Conservation (phyloP, 2,113 vertebrate species). For the Sprattus sprattus region DNA sequence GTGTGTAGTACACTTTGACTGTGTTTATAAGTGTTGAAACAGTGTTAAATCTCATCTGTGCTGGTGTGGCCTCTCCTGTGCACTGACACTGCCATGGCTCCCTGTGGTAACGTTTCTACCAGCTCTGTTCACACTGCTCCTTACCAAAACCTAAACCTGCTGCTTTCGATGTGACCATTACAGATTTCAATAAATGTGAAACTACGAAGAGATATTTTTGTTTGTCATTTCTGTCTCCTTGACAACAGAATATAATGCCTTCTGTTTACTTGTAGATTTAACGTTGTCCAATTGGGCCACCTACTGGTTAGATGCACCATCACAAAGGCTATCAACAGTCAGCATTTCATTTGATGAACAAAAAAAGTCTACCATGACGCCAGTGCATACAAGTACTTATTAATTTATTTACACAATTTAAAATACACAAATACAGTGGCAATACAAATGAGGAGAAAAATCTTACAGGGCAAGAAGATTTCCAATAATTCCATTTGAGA, state of each 20-base stretch:
- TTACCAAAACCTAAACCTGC: not conserved
- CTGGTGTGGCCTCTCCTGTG: not conserved
- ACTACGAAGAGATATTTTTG: not conserved
- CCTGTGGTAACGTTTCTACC: not conserved
- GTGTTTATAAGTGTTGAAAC: not conserved
- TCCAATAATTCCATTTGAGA: conserved; percentile 69
- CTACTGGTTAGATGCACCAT: not conserved
- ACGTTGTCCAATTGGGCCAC: not conserved
- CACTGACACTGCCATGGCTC: not conserved
- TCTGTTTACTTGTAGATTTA: not conserved
- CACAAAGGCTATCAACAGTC: not conserved
- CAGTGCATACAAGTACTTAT: conserved; percentile 76
- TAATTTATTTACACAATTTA: conserved; percentile 95
- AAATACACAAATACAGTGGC: conserved; percentile 88
- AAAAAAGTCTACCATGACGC: not conserved
- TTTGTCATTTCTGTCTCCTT: not conserved
- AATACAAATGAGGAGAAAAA: conserved; percentile 78
- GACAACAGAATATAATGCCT: not conserved
- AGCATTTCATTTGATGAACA: not conserved
- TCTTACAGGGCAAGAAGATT: conserved; percentile 59
- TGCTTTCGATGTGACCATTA: not conserved
- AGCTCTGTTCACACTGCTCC: not conserved
- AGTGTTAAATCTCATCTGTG: not conserved
- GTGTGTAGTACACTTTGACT: not conserved
- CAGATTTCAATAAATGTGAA: not conserved